Conservation (phyloP, 2,797 vertebrate species). For the Propithecus deckenii region DNA sequence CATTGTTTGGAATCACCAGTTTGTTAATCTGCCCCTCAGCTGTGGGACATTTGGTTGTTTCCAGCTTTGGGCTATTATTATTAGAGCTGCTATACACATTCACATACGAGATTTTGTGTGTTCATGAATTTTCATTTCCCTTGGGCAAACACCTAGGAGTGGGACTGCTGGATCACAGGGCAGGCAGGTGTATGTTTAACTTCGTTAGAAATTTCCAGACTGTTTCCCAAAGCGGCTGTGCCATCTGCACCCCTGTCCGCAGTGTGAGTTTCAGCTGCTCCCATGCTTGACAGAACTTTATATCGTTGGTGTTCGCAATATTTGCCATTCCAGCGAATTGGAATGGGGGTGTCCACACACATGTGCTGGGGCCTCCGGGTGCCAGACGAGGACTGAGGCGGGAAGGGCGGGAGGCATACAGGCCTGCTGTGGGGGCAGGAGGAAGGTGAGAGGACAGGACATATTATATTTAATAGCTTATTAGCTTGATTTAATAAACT, state of each 20-base stretch:
- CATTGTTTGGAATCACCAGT: accelerated
- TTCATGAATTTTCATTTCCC: neutral
- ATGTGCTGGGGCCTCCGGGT: neutral
- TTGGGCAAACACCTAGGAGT: neutral
- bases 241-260: neutral
- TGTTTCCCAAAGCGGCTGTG: neutral
- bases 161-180: neutral
- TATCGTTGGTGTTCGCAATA: neutral
- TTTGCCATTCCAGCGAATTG: too few species aligned
- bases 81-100: neutral
- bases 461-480: too few species aligned
- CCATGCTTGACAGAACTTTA: neutral
- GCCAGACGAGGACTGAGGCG: neutral
- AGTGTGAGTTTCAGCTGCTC: too few species aligned
- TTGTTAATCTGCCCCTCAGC: accelerated
- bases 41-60: neutral
- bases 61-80: neutral
- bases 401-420: neutral
- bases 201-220: neutral
- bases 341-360: neutral
- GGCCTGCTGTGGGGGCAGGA: neutral
- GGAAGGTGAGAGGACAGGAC: neutral
- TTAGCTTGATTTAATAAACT: neutral
- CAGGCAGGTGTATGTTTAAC: neutral
- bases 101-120: neutral